phyloP scores from a whole-genome alignment of 2,888 invertebrate species.

The Drosophila anomalata region DNA sequence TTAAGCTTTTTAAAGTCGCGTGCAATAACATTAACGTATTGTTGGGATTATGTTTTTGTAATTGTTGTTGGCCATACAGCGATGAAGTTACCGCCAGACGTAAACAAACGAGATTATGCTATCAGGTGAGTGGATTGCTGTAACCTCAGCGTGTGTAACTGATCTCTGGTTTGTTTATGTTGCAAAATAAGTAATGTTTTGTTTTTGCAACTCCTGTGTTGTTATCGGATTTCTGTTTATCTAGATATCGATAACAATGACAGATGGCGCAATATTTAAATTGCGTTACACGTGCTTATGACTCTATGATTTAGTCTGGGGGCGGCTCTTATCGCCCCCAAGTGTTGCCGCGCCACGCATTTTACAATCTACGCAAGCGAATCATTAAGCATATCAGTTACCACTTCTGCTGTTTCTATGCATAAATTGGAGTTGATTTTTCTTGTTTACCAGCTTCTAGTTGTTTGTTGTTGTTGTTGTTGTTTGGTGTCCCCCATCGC shows the following conservation, averaged over 20 bases:
- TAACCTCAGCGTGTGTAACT: neutral
- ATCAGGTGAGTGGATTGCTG: neutral
- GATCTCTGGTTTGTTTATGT: neutral
- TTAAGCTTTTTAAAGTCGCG: conserved; percentile 1
- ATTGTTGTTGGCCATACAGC: neutral
- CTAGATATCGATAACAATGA: conserved; percentile 13
- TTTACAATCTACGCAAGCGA: conserved; percentile 8
- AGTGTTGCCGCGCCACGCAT: neutral
- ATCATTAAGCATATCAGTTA: neutral
- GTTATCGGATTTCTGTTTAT: conserved; percentile 18
- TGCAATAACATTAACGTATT: neutral
- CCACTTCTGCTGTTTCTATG: neutral
- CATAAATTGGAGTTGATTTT: neutral
- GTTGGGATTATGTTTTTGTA: neutral
- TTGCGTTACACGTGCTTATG: neutral
- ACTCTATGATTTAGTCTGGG: neutral
- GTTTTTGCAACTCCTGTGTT: neutral
- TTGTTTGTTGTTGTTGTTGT: neutral
- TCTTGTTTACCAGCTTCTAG: conserved; percentile 6
- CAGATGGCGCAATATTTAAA: conserved; percentile 23
- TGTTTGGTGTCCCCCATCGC: neutral
- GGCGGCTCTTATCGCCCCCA: conserved; percentile 5
- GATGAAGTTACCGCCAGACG: neutral
- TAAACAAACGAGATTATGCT: neutral
- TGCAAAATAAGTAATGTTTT: neutral